These are phyloP conservation scores for Amblyornis subalaris DNA, from an alignment of 2,113 vertebrate genomes.

Conservation along the genomic window DNA sequence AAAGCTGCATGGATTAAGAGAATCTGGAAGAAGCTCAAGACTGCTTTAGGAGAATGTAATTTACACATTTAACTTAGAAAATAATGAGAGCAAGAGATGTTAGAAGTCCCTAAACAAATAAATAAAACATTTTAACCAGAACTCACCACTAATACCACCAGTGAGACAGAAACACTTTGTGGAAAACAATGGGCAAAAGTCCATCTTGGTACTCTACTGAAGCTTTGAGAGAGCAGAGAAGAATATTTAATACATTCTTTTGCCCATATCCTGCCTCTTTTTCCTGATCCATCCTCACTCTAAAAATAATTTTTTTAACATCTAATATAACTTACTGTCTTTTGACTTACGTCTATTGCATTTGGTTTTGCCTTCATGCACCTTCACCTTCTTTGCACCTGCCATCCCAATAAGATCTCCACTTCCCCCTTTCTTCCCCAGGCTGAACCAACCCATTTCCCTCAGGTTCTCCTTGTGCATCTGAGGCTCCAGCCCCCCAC, in stretches of 20 bases:
- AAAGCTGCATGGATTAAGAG: not conserved
- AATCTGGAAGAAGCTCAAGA: not conserved
- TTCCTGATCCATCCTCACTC: not conserved
- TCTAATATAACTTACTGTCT: not conserved
- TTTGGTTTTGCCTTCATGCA: not conserved
- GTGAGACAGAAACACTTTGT: not conserved
- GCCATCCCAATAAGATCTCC: not conserved
- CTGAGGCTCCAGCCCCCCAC: fast-evolving
- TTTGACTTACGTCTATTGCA: not conserved
- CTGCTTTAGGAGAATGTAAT: not conserved
- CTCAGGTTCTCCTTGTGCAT: not conserved
- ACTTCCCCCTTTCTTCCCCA: not conserved
- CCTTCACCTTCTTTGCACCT: not conserved
- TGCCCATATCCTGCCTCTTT: not conserved
- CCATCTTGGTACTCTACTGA: not conserved
- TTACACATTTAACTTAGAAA: not conserved
- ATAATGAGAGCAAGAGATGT: not conserved
- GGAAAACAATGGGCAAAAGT: not conserved
- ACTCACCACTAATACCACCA: not conserved
- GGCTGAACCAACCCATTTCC: not conserved
- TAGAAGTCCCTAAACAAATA: not conserved
- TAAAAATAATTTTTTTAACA: not conserved
- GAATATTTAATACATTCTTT: not conserved
- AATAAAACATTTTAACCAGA: not conserved
- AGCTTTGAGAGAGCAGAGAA: not conserved